Evolutionary conservation across 2,113 vertebrate genomes (phyloP), one percentile per base, ranked within the genome.

Genomic region (Notarius quadriscutis): DNA sequence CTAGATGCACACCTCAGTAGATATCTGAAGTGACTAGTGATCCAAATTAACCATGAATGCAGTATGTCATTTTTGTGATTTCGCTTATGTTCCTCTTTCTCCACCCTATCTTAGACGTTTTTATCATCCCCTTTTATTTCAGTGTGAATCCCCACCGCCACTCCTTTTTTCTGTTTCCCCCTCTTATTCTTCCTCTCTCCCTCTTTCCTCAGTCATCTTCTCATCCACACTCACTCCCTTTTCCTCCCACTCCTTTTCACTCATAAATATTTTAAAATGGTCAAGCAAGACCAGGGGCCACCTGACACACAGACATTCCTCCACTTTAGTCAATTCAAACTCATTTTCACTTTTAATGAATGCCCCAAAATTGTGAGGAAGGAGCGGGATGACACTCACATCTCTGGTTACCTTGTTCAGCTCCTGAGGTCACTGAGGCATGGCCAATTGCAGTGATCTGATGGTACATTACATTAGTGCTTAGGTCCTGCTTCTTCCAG

Each of bases 291-390:
- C 92, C 83, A 80, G 63, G 63, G 63, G n/a, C 63, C 63, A 67
- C 63, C 63, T 27, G 9, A 65, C 65, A 30, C n/a, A 63, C 88
- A 75, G 69, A 83, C 87, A 85, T 89, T 84, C 60, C 55, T 58
- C 55, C 55, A 15, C 20, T 25, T 25, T 10, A 57, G 84, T 22
- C 25, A 67, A 8, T 88, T 95, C 92, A 94, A 90, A 87, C 95
- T 96, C 92, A 95, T 96, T 96, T 96, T 93, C 63, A n/a, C 67
- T 83, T 75, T 71, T 90, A 92, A 88, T 89, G 91, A 95, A 92
- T 6, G 25, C 27, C 77, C 81, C 65, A 83, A 94, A 92, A 94
- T 92, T 91, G 63, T 5, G 63, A 92, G 71, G 48, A 83, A 91
- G 88, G 88, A 88, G 88, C 88, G 91, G n/a, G 10, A 25, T 27